Evolutionary conservation across 2,888 invertebrate genomes (phyloP), one percentile per base, ranked within the genome.

Genomic region (Trichacis sp.): DNA sequence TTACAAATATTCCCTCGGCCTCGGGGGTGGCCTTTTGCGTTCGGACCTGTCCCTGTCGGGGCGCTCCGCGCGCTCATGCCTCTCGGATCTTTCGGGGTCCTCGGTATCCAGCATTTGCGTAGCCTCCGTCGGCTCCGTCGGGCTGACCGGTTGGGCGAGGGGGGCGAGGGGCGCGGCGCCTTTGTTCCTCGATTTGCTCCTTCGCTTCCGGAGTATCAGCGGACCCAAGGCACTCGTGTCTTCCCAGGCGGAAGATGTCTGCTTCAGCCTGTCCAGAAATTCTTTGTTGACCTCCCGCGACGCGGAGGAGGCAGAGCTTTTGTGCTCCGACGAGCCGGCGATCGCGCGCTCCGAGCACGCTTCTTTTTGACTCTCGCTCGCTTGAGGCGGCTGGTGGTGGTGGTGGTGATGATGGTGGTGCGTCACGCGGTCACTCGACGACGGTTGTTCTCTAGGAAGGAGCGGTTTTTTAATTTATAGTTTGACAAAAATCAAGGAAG

Each of bases 141-240:
- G 85, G 60, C 85, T 84, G 24, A 85, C 80, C 71, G 81, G 85
- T 65, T 85, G 88, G 72, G 84, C 87, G 83, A 90, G 83, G 72
- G 86, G 87, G 62, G 82, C 87, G 68, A 78, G 79, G 62, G 84
- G 88, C 64, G 87, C 87, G 40, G 83, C 85, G 33, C 85, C 85
- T 68, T 87, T 86, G 63, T 85, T 88, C 72, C 89, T 85, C 77
- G 88, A 88, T 85, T 89, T 89, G 76, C 89, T 88, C 69, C 89
- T 86, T 70, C 89, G 86, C 78, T 89, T 89, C 64, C 85, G 75
- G n/a, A 85, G 74, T 30, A 85, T 82, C 12, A 85, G 73, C 19
- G 85, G 83, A 6, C 85, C 85, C 36, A 83, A 69, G 6, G 78
- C 74, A 59, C 69, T 68, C 62, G 67, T 60, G 12, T 70, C 69